Evolutionary conservation across 2,113 vertebrate species (phyloP), one percentile per base, ranked within the genome.

Genomic region (Corythoichthys intestinalis): DNA sequence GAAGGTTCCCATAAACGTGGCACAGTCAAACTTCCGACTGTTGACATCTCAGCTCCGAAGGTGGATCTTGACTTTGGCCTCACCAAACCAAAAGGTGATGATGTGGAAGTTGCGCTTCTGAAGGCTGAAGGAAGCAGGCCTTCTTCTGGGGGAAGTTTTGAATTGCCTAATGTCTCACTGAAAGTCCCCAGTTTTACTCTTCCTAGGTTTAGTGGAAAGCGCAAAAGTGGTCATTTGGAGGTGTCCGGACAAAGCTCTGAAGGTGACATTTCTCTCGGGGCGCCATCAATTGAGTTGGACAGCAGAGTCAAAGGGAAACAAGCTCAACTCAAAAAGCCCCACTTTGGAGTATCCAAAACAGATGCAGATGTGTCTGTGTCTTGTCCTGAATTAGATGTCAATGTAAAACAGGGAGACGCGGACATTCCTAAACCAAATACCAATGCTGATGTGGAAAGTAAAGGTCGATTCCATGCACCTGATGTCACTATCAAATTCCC

Each of bases 1-100:
- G 72, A 72, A 67, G 50, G 20, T 34, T 83, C 88, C 15, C 64
- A 87, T 2, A 91, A 90, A 78, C 58, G 89, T 48, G 90, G 90
- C 9, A 85, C 71, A 34, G 82, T 93, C 39, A 91, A 90, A 78
- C 72, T 94, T 69, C 92, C 93, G 0, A 90, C 87, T 9, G 90
- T 96, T 37, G 93, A 94, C 48, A 91, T 96, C n/a, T 88, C 92
- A 38, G 80, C 92, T 37, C 94, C 95, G 0, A 92, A 90, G 37
- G 87, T 95, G 65, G 88, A 92, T 52, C 85, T 95, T 44, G 91
- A 92, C 50, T 89, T 94, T 74, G 85, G 80, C 9, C 65, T 90
- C 49, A 79, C 88, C 41, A 88, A 90, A 49, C 80, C 74, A 61
- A 91, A 91, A 84, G 60, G 37, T 49, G 82, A 85, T 12, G 88